A percentile compares a stretch with the other conserved stretches of the same genome.
These are phyloP conservation scores for Drosophila bifasciata DNA, from an alignment of 1,140 invertebrate species.

Conservation along the genomic window DNA sequence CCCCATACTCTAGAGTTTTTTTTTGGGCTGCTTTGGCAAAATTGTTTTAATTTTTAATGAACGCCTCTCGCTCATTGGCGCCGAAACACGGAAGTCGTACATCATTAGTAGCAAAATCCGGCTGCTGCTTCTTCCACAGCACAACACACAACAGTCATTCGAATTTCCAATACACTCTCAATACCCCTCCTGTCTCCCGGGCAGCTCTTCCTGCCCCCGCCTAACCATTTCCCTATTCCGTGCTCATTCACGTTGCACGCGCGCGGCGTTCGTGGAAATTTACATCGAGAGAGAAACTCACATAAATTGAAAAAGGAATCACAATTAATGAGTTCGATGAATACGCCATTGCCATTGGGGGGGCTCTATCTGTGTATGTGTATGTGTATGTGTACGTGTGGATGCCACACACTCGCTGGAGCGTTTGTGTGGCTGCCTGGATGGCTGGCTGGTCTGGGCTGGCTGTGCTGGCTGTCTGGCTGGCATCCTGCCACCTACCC, in stretches of 20 bases:
- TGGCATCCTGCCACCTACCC: conserved; percentile 36
- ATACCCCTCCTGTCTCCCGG: too few species aligned
- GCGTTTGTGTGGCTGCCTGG: conserved; percentile 13
- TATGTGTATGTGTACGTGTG: conserved; percentile 20
- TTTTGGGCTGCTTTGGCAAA: conserved; percentile 30
- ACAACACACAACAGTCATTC: conserved; percentile 24
- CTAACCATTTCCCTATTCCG: not conserved
- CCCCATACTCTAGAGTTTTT: conserved; percentile 21
- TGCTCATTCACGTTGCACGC: conserved; percentile 36
- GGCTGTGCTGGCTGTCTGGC: conserved; percentile 39
- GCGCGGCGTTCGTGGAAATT: conserved; percentile 48
- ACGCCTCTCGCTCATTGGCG: conserved; percentile 38
- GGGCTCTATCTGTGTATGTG: too few species aligned
- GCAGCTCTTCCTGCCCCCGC: conserved; percentile 5
- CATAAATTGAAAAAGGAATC: conserved; percentile 80
- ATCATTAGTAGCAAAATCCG: conserved; percentile 80
- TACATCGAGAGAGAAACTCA: conserved; percentile 57
- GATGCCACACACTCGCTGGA: not conserved
- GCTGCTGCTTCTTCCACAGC: conserved; percentile 68
- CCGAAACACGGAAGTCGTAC: conserved; percentile 70
- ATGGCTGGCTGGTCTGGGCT: conserved; percentile 9
- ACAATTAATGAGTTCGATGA: conserved; percentile 82
- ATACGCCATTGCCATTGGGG: conserved; percentile 58
- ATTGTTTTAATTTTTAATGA: conserved; percentile 79
- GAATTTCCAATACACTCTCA: conserved; percentile 49